These are phyloP conservation scores for Hipposideros armiger DNA, from an alignment of 2,113 vertebrate genomes.

Conservation along the genomic window DNA sequence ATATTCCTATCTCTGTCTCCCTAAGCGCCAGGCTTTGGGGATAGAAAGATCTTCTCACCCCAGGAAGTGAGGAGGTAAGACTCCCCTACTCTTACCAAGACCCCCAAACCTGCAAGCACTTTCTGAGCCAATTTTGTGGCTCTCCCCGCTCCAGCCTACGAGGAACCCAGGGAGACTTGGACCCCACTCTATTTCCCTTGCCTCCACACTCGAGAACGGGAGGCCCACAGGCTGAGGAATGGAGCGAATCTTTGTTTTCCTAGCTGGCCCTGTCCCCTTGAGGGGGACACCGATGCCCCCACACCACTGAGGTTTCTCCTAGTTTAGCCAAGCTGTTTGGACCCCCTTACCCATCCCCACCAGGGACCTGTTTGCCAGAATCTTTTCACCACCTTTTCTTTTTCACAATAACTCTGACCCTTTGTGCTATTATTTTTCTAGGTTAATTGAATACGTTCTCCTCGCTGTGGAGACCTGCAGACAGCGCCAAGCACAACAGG, in stretches of 20 bases:
- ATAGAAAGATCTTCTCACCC: not conserved
- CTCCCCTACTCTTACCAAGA: too few relatives aligned
- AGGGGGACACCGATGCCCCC: slow-evolving; percentile 71
- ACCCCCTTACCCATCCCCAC: not conserved
- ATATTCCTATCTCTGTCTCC: not conserved
- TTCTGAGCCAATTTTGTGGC: not conserved
- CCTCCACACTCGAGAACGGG: slow-evolving; percentile 41
- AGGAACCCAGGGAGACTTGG: not conserved
- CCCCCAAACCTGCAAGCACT: too few relatives aligned
- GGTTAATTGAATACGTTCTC: slow-evolving; percentile 86
- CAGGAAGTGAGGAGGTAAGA: not conserved
- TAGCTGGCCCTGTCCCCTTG: slow-evolving; percentile 65
- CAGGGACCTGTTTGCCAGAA: slow-evolving; percentile 76
- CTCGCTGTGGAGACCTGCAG: slow-evolving; percentile 29
- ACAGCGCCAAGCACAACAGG: slow-evolving; percentile 84
- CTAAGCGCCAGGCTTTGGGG: not conserved
- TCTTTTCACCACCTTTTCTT: slow-evolving; percentile 83
- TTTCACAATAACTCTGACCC: slow-evolving; percentile 83
- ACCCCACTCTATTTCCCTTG: slow-evolving; percentile 52
- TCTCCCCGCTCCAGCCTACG: not conserved
- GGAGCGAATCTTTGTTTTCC: slow-evolving; percentile 75
- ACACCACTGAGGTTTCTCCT: slow-evolving; percentile 76
- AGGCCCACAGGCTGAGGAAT: slow-evolving; percentile 59
- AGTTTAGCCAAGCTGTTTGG: slow-evolving; percentile 76
- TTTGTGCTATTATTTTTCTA: slow-evolving; percentile 86